A percentile compares a stretch with the other conserved stretches of the same genome.
Conservation (phyloP, 2,797 vertebrate species). For the Acanthis flammea region DNA sequence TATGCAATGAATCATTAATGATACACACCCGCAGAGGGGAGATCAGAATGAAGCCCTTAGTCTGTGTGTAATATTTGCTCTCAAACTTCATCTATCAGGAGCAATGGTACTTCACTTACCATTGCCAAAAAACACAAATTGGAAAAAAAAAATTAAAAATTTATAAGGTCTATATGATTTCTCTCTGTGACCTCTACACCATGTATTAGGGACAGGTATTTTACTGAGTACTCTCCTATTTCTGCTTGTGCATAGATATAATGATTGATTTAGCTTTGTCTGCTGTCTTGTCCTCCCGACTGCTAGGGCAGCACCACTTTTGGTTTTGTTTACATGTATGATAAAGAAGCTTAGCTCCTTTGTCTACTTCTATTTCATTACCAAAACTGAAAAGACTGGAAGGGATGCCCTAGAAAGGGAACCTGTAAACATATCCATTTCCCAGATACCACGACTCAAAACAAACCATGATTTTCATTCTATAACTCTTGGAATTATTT, state of each 20-base stretch:
- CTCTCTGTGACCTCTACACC: background rate
- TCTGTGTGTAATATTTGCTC: background rate
- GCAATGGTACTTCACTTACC: background rate
- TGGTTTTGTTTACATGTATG: background rate
- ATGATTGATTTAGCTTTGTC: background rate
- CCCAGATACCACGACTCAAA: background rate
- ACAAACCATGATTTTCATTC: background rate
- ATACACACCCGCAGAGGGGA: background rate
- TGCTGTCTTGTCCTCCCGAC: background rate
- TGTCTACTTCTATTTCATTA: background rate
- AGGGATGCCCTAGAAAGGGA: background rate
- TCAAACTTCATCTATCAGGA: background rate
- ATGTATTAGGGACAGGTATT: background rate
- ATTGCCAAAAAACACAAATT: slow-evolving; percentile 13
- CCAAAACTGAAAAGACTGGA: background rate
- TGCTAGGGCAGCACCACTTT: background rate
- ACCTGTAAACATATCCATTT: background rate
- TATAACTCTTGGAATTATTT: background rate
- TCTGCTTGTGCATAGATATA: background rate
- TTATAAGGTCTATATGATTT: background rate
- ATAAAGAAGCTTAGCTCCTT: background rate
- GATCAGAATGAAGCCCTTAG: slow-evolving; percentile 43
- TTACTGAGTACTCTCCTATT: background rate
- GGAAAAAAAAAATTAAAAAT: background rate
- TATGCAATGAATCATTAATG: slow-evolving; percentile 64